A percentile compares a stretch with the other conserved stretches of the same genome.
phyloP scores from a whole-genome alignment of 2,888 invertebrate genomes.

The Syrphus vitripennis region DNA sequence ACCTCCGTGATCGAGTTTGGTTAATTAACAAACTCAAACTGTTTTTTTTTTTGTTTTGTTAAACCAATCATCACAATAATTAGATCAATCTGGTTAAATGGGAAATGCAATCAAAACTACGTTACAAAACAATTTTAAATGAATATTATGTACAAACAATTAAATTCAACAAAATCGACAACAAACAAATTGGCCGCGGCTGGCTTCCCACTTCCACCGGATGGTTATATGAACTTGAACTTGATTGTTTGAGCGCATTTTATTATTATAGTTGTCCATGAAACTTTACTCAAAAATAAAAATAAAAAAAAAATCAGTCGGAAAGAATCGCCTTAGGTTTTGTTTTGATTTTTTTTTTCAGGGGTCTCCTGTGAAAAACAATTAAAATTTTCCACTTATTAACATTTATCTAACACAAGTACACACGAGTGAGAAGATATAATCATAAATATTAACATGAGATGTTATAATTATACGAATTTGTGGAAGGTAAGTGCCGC shows the following conservation, averaged over 20 bases:
- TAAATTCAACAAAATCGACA: too few relatives aligned
- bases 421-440: too few relatives aligned
- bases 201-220: not conserved
- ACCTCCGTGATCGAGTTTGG: too few relatives aligned
- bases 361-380: not conserved
- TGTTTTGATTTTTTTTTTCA: not conserved
- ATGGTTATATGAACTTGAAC: not conserved
- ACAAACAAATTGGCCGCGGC: not conserved
- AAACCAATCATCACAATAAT: not conserved
- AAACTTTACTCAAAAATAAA: not conserved
- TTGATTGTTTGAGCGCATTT: not conserved
- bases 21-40: too few relatives aligned
- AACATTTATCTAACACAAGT: not conserved
- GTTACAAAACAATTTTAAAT: not conserved
- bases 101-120: not conserved
- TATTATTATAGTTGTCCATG: not conserved
- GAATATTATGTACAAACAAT: too few relatives aligned
- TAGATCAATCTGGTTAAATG: not conserved
- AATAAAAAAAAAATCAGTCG: not conserved
- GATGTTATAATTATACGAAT: not conserved
- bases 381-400: not conserved
- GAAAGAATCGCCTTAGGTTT: not conserved
- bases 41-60: not conserved
- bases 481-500: slow-evolving; percentile 1
- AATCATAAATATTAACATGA: not conserved